Evolutionary conservation across 2,888 invertebrate genomes (phyloP).

Genomic region (Bimastos eiseni): DNA sequence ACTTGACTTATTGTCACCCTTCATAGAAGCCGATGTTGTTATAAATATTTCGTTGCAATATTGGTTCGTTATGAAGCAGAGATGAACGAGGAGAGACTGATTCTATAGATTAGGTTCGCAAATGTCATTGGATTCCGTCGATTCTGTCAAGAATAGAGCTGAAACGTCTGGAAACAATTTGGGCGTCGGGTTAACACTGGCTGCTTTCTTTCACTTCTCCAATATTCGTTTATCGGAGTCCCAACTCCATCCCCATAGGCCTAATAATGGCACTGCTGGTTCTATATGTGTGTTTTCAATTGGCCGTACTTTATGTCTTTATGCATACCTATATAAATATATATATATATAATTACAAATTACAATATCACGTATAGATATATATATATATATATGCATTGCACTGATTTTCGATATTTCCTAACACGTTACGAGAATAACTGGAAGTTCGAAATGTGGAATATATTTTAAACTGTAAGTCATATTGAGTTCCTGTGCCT

Average conservation of each 20-base stretch:
- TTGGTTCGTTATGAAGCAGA: not conserved
- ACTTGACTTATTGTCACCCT: not conserved
- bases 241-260: not conserved
- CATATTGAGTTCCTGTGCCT: not conserved
- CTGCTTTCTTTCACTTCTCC: not conserved
- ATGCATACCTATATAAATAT: not conserved
- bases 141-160: not conserved
- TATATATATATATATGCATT: no score
- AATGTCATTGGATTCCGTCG: not conserved
- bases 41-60: not conserved
- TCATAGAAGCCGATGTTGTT: not conserved
- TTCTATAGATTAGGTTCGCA: not conserved
- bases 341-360: no score
- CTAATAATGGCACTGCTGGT: not conserved
- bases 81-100: no score
- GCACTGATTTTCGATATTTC: no score
- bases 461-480: no score
- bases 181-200: not conserved
- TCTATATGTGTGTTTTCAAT: not conserved
- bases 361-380: no score
- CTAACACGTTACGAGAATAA: not conserved
- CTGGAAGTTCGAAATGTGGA: not conserved
- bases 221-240: not conserved
- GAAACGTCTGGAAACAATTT: not conserved
- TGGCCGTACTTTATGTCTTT: not conserved